These are phyloP conservation scores for Branchinecta lindahli DNA, from an alignment of 1,140 invertebrate species.

Conservation along the genomic window DNA sequence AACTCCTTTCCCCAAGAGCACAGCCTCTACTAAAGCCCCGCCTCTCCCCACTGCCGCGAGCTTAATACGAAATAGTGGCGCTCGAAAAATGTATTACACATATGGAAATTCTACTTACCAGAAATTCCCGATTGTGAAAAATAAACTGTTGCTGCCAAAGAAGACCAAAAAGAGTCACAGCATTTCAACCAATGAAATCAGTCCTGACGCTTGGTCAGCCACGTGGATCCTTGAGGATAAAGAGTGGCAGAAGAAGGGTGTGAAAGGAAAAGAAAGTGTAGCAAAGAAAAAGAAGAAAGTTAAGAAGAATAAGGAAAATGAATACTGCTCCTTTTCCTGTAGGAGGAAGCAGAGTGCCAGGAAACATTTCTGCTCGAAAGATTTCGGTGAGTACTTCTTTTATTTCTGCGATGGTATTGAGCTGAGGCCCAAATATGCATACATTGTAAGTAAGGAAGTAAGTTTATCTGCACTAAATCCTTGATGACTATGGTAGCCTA, in stretches of 20 bases:
- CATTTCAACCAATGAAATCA: conserved; percentile 9
- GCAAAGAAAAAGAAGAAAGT: conserved; percentile 14
- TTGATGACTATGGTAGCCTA: too few relatives aligned
- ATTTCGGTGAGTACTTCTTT: conserved; percentile 22
- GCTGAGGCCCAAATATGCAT: too few relatives aligned
- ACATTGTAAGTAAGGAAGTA: too few relatives aligned
- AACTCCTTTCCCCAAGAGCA: conserved; percentile 3
- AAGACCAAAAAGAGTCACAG: conserved; percentile 13
- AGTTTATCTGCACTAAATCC: too few relatives aligned
- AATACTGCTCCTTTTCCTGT: conserved; percentile 16
- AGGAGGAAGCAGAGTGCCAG: conserved; percentile 19
- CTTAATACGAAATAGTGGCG: conserved; percentile 17
- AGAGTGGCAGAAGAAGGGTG: background rate
- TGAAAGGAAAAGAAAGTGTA: background rate
- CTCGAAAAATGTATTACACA: conserved; percentile 9
- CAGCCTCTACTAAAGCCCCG: conserved; percentile 6
- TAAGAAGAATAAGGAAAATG: conserved; percentile 19
- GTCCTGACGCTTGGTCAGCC: background rate
- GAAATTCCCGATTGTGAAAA: conserved; percentile 4
- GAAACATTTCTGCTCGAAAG: conserved; percentile 24
- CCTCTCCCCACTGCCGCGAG: conserved; percentile 20
- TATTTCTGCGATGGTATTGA: too few relatives aligned
- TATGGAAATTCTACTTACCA: background rate
- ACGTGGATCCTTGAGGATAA: background rate
- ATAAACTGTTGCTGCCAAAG: background rate